Percentiles rank a stretch among this genome's conserved stretches.
Evolutionary conservation across 2,888 invertebrate genomes (phyloP).

Genomic region (Agonopterix subpropinquella): DNA sequence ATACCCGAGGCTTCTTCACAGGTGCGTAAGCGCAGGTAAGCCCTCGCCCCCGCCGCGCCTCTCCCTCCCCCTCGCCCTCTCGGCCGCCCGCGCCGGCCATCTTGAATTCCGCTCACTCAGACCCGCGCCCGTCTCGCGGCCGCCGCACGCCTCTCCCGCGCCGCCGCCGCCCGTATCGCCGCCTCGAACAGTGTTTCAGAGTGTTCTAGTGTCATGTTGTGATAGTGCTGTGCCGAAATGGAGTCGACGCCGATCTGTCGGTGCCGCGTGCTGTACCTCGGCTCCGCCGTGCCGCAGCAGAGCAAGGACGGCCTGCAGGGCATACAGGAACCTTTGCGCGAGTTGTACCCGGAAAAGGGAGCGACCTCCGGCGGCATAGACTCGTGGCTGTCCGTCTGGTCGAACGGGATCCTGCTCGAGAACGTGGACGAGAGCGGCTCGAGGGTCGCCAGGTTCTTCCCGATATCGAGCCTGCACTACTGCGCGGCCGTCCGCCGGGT

Average conservation of each 20-base stretch:
- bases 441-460: conserved; percentile 96
- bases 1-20: conserved; percentile 49
- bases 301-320: conserved; percentile 98
- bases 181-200: conserved; percentile 8
- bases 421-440: conserved; percentile 97
- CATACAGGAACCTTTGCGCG: conserved; percentile 97
- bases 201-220: conserved; percentile 65
- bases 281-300: conserved; percentile 96
- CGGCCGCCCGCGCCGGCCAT: conserved; percentile 42
- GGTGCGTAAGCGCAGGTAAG: conserved; percentile 65
- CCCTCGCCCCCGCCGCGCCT: conserved; percentile 18
- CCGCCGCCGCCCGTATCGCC: neutral
- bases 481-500: conserved; percentile 96
- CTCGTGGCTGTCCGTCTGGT: conserved; percentile 98
- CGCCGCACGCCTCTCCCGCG: conserved; percentile 45
- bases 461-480: conserved; percentile 95
- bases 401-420: conserved; percentile 95
- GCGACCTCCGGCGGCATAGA: conserved; percentile 93
- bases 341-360: conserved; percentile 96
- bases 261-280: conserved; percentile 96
- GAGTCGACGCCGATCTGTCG: conserved; percentile 96
- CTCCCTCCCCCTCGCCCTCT: conserved; percentile 17
- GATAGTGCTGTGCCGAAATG: conserved; percentile 68
- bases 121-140: conserved; percentile 66
- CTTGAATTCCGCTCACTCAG: conserved; percentile 73